phyloP scores from a whole-genome alignment of 2,888 invertebrate species.

The Aphidius colemani region DNA sequence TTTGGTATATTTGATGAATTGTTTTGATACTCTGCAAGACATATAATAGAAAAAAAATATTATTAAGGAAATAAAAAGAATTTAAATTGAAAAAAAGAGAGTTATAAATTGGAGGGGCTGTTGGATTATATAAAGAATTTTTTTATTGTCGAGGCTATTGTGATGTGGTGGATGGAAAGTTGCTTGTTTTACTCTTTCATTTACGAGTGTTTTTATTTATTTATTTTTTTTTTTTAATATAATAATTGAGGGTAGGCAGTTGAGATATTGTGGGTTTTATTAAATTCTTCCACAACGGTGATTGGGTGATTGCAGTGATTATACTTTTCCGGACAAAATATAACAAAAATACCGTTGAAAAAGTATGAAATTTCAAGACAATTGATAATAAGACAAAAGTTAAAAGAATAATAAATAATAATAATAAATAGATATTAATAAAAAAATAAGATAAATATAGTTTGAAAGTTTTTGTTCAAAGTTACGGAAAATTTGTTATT shows the following conservation, averaged over 20 bases:
- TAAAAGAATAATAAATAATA: too few species aligned
- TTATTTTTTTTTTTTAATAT: background rate
- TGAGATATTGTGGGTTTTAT: background rate
- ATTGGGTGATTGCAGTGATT: background rate
- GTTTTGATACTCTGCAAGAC: too few species aligned
- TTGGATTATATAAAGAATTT: too few species aligned
- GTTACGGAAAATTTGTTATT: background rate
- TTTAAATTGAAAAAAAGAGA: too few species aligned
- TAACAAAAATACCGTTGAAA: background rate
- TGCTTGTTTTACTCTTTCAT: background rate
- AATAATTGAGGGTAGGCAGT: background rate
- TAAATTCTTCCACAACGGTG: slow-evolving; percentile 10
- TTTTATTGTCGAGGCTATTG: too few species aligned
- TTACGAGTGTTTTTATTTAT: background rate
- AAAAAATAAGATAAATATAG: slow-evolving; percentile 14
- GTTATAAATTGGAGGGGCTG: too few species aligned
- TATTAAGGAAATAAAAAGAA: too few species aligned
- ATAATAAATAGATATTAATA: background rate
- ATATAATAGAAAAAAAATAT: too few species aligned
- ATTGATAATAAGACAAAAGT: slow-evolving; percentile 3
- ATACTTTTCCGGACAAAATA: background rate
- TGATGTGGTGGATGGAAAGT: background rate
- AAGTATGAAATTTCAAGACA: background rate
- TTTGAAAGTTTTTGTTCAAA: slow-evolving; percentile 7
- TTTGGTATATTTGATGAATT: too few species aligned